Evolutionary conservation across 1,140 invertebrate genomes (phyloP).

Genomic region (Sycophila sp.): DNA sequence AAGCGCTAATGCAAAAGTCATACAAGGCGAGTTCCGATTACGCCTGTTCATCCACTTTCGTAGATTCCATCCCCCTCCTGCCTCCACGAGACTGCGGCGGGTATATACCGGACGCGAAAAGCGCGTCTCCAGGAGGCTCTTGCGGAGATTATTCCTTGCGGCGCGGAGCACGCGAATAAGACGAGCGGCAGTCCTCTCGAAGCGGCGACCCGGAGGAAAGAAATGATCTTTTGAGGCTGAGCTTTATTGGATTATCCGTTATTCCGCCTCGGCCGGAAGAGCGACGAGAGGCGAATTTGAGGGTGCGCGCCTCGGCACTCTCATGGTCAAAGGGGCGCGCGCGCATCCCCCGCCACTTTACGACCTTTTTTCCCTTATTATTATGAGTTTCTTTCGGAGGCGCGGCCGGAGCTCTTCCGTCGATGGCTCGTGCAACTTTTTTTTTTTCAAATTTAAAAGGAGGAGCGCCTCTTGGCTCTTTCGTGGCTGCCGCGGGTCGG

Average conservation of each 20-base stretch:
- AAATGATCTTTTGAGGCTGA: constrained; percentile 9
- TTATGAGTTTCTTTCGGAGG: too few relatives aligned
- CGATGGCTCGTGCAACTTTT: not conserved
- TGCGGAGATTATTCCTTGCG: not conserved
- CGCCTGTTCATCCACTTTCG: not conserved
- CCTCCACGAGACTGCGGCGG: not conserved
- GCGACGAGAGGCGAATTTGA: not conserved
- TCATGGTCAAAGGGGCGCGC: not conserved
- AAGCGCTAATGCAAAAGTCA: not conserved
- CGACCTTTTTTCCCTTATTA: too few relatives aligned
- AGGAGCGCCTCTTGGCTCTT: too few relatives aligned
- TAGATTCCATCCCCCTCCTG: not conserved
- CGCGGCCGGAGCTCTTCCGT: too few relatives aligned
- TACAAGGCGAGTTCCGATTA: not conserved
- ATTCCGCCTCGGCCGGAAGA: not conserved
- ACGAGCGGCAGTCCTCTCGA: not conserved
- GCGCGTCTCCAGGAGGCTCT: too few relatives aligned
- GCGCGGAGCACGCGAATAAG: too few relatives aligned
- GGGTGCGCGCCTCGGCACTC: not conserved
- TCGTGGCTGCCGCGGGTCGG: too few relatives aligned
- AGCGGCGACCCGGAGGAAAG: not conserved
- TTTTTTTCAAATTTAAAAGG: not conserved
- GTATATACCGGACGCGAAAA: too few relatives aligned
- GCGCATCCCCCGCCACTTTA: too few relatives aligned
- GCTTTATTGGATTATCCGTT: constrained; percentile 12